These are phyloP conservation scores for Latrodectus elegans DNA, from an alignment of 2,888 invertebrate species.

Conservation along the genomic window DNA sequence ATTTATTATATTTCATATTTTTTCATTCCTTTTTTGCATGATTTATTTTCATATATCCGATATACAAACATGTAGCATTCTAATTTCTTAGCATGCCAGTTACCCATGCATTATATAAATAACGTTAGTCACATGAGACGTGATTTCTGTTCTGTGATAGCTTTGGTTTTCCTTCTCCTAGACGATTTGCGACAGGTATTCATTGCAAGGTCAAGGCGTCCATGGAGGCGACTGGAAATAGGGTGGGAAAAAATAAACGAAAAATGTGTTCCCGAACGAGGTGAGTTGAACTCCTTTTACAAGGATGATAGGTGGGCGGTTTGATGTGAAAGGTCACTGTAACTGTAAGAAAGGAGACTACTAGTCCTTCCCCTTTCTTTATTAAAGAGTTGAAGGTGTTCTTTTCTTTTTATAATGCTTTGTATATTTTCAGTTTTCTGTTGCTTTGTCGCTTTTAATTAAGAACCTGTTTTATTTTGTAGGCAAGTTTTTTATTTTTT, in stretches of 20 bases:
- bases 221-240: not conserved
- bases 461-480: too few species aligned
- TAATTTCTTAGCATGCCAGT: too few species aligned
- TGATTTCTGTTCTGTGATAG: not conserved
- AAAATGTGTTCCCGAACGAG: not conserved
- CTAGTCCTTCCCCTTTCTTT: too few species aligned
- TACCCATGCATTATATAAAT: too few species aligned
- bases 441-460: too few species aligned
- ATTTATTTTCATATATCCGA: too few species aligned
- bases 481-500: too few species aligned
- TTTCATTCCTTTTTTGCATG: too few species aligned
- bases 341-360: not conserved
- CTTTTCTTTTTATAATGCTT: not conserved
- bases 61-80: too few species aligned
- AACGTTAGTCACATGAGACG: too few species aligned
- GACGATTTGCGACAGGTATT: not conserved
- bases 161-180: not conserved
- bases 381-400: not conserved
- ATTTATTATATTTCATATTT: too few species aligned
- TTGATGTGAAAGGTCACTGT: not conserved
- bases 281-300: not conserved
- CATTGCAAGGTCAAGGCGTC: conserved; percentile 28
- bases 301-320: not conserved
- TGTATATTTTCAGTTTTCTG: not conserved
- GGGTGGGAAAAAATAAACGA: conserved; percentile 14